Conservation (phyloP, 2,888 invertebrate genomes). For the Andrena dorsata region DNA sequence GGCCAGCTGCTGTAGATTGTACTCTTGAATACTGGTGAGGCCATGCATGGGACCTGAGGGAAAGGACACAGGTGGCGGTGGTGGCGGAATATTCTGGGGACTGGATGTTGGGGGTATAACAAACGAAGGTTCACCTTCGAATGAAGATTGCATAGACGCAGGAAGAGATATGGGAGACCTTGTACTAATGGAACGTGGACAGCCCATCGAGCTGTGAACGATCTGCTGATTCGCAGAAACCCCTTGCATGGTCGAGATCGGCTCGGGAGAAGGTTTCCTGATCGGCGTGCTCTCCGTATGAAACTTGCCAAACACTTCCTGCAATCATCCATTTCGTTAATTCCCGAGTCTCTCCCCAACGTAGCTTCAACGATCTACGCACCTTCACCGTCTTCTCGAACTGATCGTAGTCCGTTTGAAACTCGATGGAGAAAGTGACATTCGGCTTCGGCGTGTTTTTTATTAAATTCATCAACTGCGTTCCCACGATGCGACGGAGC, state of each 20-base stretch:
- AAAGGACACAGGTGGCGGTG: constrained; percentile 79
- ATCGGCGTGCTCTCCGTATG: constrained; percentile 87
- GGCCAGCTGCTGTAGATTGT: constrained; percentile 93
- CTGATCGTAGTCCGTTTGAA: constrained; percentile 91
- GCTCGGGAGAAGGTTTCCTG: constrained; percentile 85
- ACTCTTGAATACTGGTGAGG: constrained; percentile 92
- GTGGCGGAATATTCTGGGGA: constrained; percentile 83
- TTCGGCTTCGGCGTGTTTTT: constrained; percentile 94
- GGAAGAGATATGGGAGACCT: constrained; percentile 90
- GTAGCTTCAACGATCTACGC: constrained; percentile 1
- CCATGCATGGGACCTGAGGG: constrained; percentile 85
- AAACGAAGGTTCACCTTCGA: constrained; percentile 89
- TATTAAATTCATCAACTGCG: constrained; percentile 92
- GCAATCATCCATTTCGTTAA: constrained; percentile 65
- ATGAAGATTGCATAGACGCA: constrained; percentile 91
- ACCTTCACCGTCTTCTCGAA: constrained; percentile 90
- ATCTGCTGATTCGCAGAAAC: constrained; percentile 83
- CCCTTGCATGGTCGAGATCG: constrained; percentile 86
- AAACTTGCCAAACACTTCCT: constrained; percentile 91
- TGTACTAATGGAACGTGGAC: constrained; percentile 88
- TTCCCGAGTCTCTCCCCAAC: background rate
- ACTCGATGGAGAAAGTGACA: constrained; percentile 92
- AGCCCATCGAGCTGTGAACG: constrained; percentile 86
- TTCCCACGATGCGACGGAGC: constrained; percentile 91
- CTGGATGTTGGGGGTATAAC: constrained; percentile 85